Evolutionary conservation across 2,888 invertebrate genomes (phyloP), one percentile per base, ranked within the genome.

Genomic region (Drosophila pullipes): DNA sequence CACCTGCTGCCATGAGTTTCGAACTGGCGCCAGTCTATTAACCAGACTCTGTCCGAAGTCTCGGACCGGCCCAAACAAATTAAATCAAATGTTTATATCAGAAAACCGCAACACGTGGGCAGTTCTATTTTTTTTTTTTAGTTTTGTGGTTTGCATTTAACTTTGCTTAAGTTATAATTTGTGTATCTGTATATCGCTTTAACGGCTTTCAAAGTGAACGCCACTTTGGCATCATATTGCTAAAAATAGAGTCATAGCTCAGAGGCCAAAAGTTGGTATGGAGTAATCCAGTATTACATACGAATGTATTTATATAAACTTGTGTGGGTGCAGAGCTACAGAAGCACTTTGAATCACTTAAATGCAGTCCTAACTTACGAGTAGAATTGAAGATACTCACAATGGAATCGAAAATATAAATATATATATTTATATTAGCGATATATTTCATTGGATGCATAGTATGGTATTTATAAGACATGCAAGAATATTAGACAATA

Each of bases 171-270:
- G 82, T 89, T 78, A 85, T 89, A 85, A 85, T 87, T 87, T 85
- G 90, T 89, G 89, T 76, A 76, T 81, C 83, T 85, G 83, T 88
- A 69, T 69, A 69, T 73, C 74, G 75, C 57, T 72, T 77, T 83
- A 89, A 86, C 88, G 68, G 81, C 81, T 85, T 71, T 79, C 83
- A 69, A 84, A 88, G 79, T 73, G 85, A 78, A 82, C 74, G 82
- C 74, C 79, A 62, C 69, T 70, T 68, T 80, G 82, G 74, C 91
- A 88, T 91, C 92, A 91, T 74, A 68, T 18, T 31, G 76, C 80
- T 86, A 85, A 87, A 89, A 91, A 92, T 92, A 85, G 69, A 72
- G 57, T 25, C 83, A 71, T 69, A 90, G 62, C 86, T 85, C 89
- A 85, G 88, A 49, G 59, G 73, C 66, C 74, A 60, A 68, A 69